These are phyloP conservation scores for Zhuqinia jingwanae DNA, from an alignment of 2,888 invertebrate genomes.

Conservation along the genomic window DNA sequence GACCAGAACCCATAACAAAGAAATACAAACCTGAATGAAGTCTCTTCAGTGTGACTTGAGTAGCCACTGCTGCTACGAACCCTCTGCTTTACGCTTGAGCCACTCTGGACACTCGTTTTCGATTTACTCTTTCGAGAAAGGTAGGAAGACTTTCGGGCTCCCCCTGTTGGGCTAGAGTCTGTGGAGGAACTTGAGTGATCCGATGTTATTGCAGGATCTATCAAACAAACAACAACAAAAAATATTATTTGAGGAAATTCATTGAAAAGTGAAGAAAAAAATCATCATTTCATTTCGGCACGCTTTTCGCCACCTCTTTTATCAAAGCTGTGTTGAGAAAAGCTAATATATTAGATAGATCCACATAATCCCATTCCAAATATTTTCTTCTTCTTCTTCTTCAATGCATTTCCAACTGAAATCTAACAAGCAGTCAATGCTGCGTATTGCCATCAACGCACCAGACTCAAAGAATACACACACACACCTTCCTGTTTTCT, in stretches of 20 bases:
- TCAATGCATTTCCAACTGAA: background rate
- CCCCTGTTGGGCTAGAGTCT: constrained; percentile 85
- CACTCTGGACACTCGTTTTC: constrained; percentile 84
- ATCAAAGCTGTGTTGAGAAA: too few species aligned
- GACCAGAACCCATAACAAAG: background rate
- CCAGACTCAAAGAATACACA: background rate
- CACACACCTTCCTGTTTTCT: background rate
- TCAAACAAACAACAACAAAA: constrained; percentile 24
- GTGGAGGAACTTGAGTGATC: constrained; percentile 91
- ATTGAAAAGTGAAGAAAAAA: constrained; percentile 6
- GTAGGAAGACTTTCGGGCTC: constrained; percentile 84
- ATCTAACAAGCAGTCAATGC: background rate
- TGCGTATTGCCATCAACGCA: background rate
- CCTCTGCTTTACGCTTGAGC: constrained; percentile 84
- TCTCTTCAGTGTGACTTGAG: constrained; percentile 92
- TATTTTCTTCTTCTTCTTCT: background rate
- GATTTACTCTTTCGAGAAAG: constrained; percentile 85
- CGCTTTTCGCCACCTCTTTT: background rate
- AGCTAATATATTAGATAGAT: constrained; percentile 2
- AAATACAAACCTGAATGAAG: constrained; percentile 87
- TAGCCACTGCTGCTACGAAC: constrained; percentile 91
- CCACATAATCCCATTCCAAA: constrained; percentile 30
- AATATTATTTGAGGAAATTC: constrained; percentile 20
- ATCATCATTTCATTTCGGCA: background rate
- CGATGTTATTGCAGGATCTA: constrained; percentile 80